These are phyloP conservation scores for Drosophila gunungcola DNA, from an alignment of 1,140 invertebrate species.

Conservation along the genomic window DNA sequence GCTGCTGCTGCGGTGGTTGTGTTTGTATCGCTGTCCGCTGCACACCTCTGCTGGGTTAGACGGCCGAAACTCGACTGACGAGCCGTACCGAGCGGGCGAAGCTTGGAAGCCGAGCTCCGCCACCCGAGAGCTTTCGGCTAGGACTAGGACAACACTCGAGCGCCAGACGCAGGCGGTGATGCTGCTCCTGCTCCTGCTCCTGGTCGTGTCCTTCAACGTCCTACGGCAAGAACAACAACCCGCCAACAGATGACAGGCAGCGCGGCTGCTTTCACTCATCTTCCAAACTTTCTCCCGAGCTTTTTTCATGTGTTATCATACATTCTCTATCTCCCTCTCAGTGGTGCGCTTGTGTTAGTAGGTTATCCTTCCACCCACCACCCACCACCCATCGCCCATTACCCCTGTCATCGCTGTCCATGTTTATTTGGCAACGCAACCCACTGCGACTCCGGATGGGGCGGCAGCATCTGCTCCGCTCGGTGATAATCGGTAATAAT, in stretches of 20 bases:
- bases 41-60: constrained; percentile 75
- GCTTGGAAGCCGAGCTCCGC: constrained; percentile 19
- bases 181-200: constrained; percentile 17
- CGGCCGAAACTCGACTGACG: constrained; percentile 81
- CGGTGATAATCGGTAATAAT: constrained; percentile 80
- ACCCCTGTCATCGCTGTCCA: constrained; percentile 33
- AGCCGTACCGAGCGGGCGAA: constrained; percentile 20
- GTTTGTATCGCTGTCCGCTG: constrained; percentile 37
- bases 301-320: constrained; percentile 37
- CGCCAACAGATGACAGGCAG: constrained; percentile 80
- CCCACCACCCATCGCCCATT: constrained; percentile 1
- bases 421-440: constrained; percentile 54
- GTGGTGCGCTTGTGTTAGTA: constrained; percentile 54
- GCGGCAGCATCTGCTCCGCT: constrained; percentile 66
- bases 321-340: background rate
- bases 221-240: constrained; percentile 62
- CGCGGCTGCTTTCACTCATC: constrained; percentile 66
- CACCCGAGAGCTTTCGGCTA: constrained; percentile 64
- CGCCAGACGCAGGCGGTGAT: constrained; percentile 52
- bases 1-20: constrained; percentile 14
- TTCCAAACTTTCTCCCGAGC: constrained; percentile 54
- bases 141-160: constrained; percentile 74
- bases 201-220: constrained; percentile 79
- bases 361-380: constrained; percentile 38
- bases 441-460: constrained; percentile 36